Evolutionary conservation across 2,797 vertebrate species (phyloP).

Genomic region (Poliocrania exsul): DNA sequence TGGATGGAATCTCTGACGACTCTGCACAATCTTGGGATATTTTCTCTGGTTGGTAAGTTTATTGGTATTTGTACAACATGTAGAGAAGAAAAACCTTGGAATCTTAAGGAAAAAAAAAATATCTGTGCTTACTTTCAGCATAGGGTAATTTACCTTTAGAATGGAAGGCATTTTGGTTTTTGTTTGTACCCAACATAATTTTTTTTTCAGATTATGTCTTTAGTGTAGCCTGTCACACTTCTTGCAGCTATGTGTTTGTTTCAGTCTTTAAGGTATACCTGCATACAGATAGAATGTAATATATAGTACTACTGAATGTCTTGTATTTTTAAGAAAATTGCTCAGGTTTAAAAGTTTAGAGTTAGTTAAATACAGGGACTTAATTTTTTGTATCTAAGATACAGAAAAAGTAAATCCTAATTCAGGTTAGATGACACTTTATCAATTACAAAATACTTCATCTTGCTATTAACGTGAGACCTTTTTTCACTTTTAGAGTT

Average conservation of each 20-base stretch:
- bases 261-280: slow-evolving; percentile 36
- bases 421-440: slow-evolving; percentile 32
- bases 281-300: slow-evolving; percentile 51
- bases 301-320: slow-evolving; percentile 32
- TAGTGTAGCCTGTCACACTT: slow-evolving; percentile 36
- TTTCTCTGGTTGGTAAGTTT: slow-evolving; percentile 80
- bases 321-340: slow-evolving; percentile 51
- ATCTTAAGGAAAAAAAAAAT: not conserved
- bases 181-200: slow-evolving; percentile 16
- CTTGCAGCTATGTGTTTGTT: not conserved
- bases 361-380: slow-evolving; percentile 1
- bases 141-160: slow-evolving; percentile 24
- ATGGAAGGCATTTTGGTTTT: slow-evolving; percentile 1
- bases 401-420: not conserved
- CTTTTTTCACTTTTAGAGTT: not conserved
- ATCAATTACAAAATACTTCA: not conserved
- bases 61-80: slow-evolving; percentile 73
- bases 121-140: slow-evolving; percentile 25
- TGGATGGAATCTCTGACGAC: slow-evolving; percentile 76
- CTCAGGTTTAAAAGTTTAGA: slow-evolving; percentile 50
- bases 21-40: slow-evolving; percentile 71
- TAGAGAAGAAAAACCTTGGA: slow-evolving; percentile 54
- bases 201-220: slow-evolving; percentile 23
- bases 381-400: not conserved
- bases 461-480: not conserved